Evolutionary conservation across 64 coral and sea anemone species (phyloP).

Genomic region (Montipora sp.): DNA sequence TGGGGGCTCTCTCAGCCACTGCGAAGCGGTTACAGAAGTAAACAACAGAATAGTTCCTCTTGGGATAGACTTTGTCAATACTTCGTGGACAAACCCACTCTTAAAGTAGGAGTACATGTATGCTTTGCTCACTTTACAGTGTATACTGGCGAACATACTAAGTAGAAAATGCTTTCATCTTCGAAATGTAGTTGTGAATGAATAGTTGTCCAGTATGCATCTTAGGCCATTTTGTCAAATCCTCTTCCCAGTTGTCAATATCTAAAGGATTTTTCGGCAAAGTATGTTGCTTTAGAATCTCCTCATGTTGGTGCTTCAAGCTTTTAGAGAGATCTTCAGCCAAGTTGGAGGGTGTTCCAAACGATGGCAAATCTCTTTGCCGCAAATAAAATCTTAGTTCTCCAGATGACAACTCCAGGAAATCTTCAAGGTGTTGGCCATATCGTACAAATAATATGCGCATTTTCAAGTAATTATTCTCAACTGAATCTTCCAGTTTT

Average conservation of each 20-base stretch:
- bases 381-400: no score
- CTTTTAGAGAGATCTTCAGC: slow-evolving; percentile 20
- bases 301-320: slow-evolving; percentile 26
- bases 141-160: slow-evolving; percentile 40
- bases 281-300: slow-evolving; percentile 1
- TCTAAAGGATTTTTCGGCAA: slow-evolving; percentile 50
- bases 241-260: slow-evolving; percentile 42
- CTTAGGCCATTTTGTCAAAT: not conserved
- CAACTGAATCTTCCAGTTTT: no score
- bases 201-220: no score
- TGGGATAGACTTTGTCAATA: slow-evolving; percentile 9
- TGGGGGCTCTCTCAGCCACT: slow-evolving; percentile 24
- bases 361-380: no score
- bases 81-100: slow-evolving; percentile 54
- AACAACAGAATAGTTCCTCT: slow-evolving; percentile 26
- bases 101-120: slow-evolving; percentile 39
- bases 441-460: no score
- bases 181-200: no score
- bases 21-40: slow-evolving; percentile 37
- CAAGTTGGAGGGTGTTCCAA: no score
- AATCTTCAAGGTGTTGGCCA: no score
- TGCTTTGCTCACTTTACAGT: slow-evolving; percentile 48
- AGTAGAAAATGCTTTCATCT: no score
- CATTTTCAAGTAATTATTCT: no score
- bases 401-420: no score